Evolutionary conservation across 2,888 invertebrate genomes (phyloP).

Genomic region (Nephrotoma appendiculata): DNA sequence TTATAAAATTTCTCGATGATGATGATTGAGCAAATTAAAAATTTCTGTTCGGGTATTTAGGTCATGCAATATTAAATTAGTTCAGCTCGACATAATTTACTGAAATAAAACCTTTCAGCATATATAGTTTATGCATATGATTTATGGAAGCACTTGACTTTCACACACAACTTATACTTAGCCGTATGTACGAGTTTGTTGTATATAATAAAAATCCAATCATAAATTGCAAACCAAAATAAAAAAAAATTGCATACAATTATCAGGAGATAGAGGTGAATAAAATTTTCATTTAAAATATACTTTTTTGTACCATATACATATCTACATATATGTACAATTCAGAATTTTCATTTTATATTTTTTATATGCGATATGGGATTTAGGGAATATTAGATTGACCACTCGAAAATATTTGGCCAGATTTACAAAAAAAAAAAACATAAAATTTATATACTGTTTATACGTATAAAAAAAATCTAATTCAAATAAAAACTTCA

Average conservation of each 20-base stretch:
- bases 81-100: background rate
- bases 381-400: background rate
- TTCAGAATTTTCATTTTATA: background rate
- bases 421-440: background rate
- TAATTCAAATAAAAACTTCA: background rate
- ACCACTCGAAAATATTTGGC: background rate
- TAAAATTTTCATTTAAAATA: background rate
- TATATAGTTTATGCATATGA: background rate
- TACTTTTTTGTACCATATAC: background rate
- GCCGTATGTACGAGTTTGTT: background rate
- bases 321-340: background rate
- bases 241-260: background rate
- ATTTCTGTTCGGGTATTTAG: background rate
- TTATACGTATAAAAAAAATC: background rate
- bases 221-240: background rate
- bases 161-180: background rate
- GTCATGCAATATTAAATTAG: background rate
- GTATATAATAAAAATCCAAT: background rate
- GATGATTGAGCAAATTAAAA: background rate
- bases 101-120: background rate
- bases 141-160: background rate
- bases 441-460: background rate
- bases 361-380: background rate
- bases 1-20: background rate
- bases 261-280: background rate